Base-by-base conservation (phyloP, 2,888 invertebrate species). In the Agrochola lychnidis region DNA sequence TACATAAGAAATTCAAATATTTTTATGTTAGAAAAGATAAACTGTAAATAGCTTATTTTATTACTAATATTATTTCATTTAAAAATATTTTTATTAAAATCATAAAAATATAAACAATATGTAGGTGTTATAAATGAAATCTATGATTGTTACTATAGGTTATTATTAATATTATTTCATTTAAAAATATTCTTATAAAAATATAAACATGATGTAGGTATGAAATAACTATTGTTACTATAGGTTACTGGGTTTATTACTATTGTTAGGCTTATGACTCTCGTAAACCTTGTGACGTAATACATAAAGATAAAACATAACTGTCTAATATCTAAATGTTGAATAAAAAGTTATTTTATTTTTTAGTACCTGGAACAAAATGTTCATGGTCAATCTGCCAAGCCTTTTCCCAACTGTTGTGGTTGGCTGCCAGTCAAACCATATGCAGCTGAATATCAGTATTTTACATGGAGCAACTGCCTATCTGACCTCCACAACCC, bases 221-320 rank as follows among this genome's bases (percentile, higher is more conserved):
- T 53, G 22, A 22, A 53, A 53, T 56, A n/a, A 1, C 9, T 53
- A n/a, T 53, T 53, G n/a, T 4, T n/a, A n/a, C 4, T 56, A 12
- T 56, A 12, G 56, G n/a, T 56, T n/a, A n/a, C 56, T 56, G 12
- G n/a, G 56, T 56, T 75, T 63, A 63, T 76, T 76, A 57, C 63
- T 25, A 63, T 64, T 48, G 12, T 64, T 57, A 63, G 16, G 16
- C 9, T 64, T 57, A 63, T 16, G 16, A 14, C 6, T 48, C 9
- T 25, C 19, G 10, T 22, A 40, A n/a, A 61, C 9, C n/a, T 74
- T 45, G n/a, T 16, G 5, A 14, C 7, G 2, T 48, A 73, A 25
- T 10, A 6, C 9, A 40, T 51, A 70, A 36, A 73, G 7, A 59
- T 59, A 71, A 48, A 5, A 53, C 36, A 51, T 67, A 36, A 51